phyloP scores from a whole-genome alignment of 2,888 invertebrate species.

The Dryomyza anilis region DNA sequence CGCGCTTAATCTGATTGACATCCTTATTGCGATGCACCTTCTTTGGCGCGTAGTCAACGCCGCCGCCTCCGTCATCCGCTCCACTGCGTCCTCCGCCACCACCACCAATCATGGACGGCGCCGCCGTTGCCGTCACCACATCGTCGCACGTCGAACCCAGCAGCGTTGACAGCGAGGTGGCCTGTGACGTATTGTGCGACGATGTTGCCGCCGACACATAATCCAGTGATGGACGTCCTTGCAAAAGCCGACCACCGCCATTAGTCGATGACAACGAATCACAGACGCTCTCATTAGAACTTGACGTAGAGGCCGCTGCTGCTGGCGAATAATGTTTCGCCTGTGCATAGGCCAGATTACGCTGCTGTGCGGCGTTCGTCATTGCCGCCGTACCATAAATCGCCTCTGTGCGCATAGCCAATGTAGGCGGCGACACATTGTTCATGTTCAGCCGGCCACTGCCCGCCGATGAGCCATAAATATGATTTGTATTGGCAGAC shows the following conservation, averaged over 20 bases:
- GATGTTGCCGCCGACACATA: constrained; percentile 41
- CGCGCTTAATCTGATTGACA: constrained; percentile 58
- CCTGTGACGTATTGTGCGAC: constrained; percentile 51
- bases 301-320: constrained; percentile 68
- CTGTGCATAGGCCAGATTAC: constrained; percentile 53
- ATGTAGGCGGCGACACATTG: constrained; percentile 55
- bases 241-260: constrained; percentile 34
- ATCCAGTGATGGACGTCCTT: constrained; percentile 52
- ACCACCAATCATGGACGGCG: constrained; percentile 50
- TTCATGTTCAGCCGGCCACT: constrained; percentile 49
- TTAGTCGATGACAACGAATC: constrained; percentile 67
- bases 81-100: constrained; percentile 42
- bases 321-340: constrained; percentile 56
- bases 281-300: constrained; percentile 85
- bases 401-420: constrained; percentile 53
- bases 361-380: constrained; percentile 47
- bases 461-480: constrained; percentile 40
- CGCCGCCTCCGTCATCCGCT: constrained; percentile 38
- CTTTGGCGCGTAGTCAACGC: constrained; percentile 60
- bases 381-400: constrained; percentile 40
- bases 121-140: constrained; percentile 52
- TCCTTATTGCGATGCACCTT: constrained; percentile 67
- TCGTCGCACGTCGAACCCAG: constrained; percentile 55
- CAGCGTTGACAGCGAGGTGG: constrained; percentile 52
- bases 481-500: constrained; percentile 46